Evolutionary conservation across 2,113 vertebrate genomes (phyloP), one percentile per base, ranked within the genome.

Genomic region (Gobius niger): DNA sequence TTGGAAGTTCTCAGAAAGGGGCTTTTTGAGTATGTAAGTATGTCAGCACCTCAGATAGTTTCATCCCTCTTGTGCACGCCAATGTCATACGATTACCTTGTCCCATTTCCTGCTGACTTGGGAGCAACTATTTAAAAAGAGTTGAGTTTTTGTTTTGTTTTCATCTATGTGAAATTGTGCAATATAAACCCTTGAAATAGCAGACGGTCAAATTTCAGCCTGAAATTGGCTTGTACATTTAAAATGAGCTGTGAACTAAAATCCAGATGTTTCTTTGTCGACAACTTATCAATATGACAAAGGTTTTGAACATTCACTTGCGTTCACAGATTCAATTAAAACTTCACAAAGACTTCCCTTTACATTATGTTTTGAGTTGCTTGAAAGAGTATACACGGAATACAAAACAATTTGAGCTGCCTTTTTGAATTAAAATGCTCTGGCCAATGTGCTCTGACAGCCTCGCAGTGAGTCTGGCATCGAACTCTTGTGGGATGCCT

Each of bases 371-470:
- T 41, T 16, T 4, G 15, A 46, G 51, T 66, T 60, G 16, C 19
- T 42, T 18, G 52, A 63, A 44, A 47, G 72, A 65, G 41, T 70
- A 60, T 6, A 54, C 7, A 60, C 44, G 67, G 53, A 74, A 75
- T 60, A n/a, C 62, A 68, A 76, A 72, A 69, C 10, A 62, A 52
- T 65, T 80, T 53, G 70, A 46, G 50, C 53, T 67, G 70, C 60
- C 19, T 81, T 78, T 80, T 63, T 71, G 80, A 81, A 78, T 72
- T 34, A 71, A 79, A 87, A 76, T 42, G 81, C 68, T 63, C 60
- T 60, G 73, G 78, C 78, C 79, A 76, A 71, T 83, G 77, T 77
- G 79, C 62, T 76, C 52, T 75, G 75, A 87, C 76, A 79, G 74
- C 72, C 87, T 84, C 61, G 63, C 76, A 79, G 76, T 60, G 63